These are phyloP conservation scores for Chalcosyrphus nemorum DNA, from an alignment of 2,888 invertebrate species.

Conservation along the genomic window DNA sequence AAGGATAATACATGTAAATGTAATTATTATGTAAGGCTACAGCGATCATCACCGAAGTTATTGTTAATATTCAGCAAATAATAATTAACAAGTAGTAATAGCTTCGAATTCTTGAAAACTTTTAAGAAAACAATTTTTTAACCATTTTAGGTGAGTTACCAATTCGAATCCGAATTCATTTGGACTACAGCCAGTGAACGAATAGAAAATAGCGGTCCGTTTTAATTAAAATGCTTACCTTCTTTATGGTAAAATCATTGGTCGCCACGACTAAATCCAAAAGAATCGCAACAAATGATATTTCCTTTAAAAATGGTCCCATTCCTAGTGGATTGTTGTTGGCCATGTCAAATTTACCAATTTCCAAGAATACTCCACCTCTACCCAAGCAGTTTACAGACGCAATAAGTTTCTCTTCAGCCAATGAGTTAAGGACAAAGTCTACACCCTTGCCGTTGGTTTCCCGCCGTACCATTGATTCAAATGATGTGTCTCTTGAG, in stretches of 20 bases:
- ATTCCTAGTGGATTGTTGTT: conserved; percentile 86
- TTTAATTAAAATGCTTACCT: too few species aligned
- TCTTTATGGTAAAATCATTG: background rate
- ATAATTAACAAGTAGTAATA: too few species aligned
- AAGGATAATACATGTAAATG: too few species aligned
- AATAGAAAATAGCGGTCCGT: too few species aligned
- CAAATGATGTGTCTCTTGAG: conserved; percentile 93
- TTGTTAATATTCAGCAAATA: too few species aligned
- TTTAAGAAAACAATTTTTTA: too few species aligned
- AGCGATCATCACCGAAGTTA: too few species aligned
- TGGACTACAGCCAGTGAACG: too few species aligned
- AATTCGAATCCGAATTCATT: too few species aligned
- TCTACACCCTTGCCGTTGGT: conserved; percentile 95
- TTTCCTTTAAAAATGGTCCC: conserved; percentile 87
- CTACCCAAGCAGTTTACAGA: conserved; percentile 85
- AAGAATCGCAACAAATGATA: conserved; percentile 90
- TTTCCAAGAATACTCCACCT: conserved; percentile 90
- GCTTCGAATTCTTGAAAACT: too few species aligned
- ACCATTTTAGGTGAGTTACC: too few species aligned
- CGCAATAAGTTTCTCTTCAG: conserved; percentile 94
- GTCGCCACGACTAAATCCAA: conserved; percentile 83
- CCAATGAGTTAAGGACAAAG: conserved; percentile 93
- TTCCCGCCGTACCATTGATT: conserved; percentile 89
- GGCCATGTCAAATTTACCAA: conserved; percentile 92
- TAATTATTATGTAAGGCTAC: too few species aligned